Evolutionary conservation across 2,113 vertebrate genomes (phyloP), one percentile per base, ranked within the genome.

Genomic region (Pleuronectes platessa): DNA sequence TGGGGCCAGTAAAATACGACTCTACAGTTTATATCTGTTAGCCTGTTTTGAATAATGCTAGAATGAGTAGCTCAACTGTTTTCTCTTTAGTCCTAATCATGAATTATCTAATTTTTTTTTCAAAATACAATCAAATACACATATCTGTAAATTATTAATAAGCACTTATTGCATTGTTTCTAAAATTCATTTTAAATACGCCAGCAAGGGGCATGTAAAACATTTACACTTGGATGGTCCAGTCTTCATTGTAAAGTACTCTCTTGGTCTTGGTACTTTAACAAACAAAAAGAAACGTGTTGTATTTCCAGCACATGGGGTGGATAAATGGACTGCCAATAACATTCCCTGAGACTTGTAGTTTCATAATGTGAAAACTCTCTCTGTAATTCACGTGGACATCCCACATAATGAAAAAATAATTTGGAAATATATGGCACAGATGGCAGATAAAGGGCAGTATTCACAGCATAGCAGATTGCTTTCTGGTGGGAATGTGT

Each of bases 381-480:
- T 24, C 18, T 42, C 14, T 71, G 47, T 18, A 78, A 81, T 67
- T 68, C 72, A 76, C 24, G 58, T 60, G 74, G 84, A 78, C 78
- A 78, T 82, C 49, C 37, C 81, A 55, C 58, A 69, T 69, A 76
- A 78, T 83, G 71, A 71, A 85, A 86, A 73, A 69, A 68, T 70
- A 66, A 77, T 84, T 73, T 81, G 67, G 55, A 89, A 86, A 70
- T 77, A 49, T 65, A 65, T 31, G n/a, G 74, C 76, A 81, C 90
- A 92, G 86, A 92, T 89, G 88, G 85, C 26, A 40, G 76, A 78
- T 81, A 84, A 86, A 86, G 61, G 75, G 59, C 63, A 71, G 73
- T 26, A 78, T 81, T 85, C 77, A 69, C 78, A 55, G 78, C 71
- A 67, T 61, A 75, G 70, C 90, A 85, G 89, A 88, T 90, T 88